Conservation (phyloP, 35 echinoderm and acorn worm genomes). For the Patiria miniata region DNA sequence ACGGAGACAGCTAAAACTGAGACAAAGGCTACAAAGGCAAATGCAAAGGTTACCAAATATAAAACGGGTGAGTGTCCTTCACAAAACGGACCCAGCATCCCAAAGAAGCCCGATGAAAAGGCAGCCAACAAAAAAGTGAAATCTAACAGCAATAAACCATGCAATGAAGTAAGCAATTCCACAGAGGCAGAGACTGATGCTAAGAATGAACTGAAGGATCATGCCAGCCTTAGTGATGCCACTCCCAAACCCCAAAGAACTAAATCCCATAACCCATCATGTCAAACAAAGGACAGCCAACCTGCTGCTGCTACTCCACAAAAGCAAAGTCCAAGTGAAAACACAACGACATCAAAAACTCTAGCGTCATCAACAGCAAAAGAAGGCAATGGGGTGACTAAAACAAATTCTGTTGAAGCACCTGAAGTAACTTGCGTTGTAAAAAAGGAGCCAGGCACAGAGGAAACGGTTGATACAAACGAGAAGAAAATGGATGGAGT, state of each 20-base stretch:
- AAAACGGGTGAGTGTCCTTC: background rate
- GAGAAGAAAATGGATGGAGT: background rate
- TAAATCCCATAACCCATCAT: background rate
- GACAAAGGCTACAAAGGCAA: background rate
- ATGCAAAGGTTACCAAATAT: background rate
- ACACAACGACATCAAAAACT: background rate
- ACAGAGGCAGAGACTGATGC: background rate
- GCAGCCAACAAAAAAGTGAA: background rate
- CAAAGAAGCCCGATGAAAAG: background rate
- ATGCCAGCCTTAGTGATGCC: background rate
- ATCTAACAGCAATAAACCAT: constrained; percentile 6
- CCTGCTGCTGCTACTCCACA: background rate
- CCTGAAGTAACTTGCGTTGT: background rate
- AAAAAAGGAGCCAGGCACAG: background rate
- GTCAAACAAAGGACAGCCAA: background rate
- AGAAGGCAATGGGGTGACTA: background rate
- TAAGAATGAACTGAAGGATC: background rate
- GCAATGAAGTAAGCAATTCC: background rate
- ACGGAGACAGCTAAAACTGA: constrained; percentile 7
- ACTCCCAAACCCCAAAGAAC: constrained; percentile 11
- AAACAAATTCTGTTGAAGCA: background rate
- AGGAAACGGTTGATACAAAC: constrained; percentile 7
- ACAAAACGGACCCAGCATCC: constrained; percentile 3
- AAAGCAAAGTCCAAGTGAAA: background rate
- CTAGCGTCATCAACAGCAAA: background rate